Percentiles rank a stretch among this genome's conserved stretches.
phyloP scores from a whole-genome alignment of 2,888 invertebrate species.

The Meandrusa payeni region DNA sequence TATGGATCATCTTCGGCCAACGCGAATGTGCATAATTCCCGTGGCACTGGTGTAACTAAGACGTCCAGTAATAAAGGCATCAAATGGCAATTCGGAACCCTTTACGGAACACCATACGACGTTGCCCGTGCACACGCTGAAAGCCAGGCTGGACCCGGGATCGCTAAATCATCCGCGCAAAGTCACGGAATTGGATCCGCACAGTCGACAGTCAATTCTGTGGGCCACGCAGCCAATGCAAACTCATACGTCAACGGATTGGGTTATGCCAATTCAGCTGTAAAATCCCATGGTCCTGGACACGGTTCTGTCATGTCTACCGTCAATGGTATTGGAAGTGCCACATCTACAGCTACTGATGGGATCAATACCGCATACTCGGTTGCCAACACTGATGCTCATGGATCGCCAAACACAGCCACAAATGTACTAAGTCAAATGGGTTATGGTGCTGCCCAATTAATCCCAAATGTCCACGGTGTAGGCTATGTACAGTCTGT shows the following conservation, averaged over 20 bases:
- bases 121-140: conserved; percentile 37
- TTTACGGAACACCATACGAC: conserved; percentile 46
- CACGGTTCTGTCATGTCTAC: conserved; percentile 35
- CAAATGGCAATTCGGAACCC: conserved; percentile 64
- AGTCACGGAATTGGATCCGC: conserved; percentile 37
- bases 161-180: conserved; percentile 37
- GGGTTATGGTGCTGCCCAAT: conserved; percentile 35
- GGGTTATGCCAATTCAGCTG: conserved; percentile 42
- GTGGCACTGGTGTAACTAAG: conserved; percentile 47
- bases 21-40: conserved; percentile 45
- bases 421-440: conserved; percentile 48
- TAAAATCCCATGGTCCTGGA: conserved; percentile 37
- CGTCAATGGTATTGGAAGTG: conserved; percentile 32
- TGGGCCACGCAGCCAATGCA: conserved; percentile 43
- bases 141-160: conserved; percentile 36
- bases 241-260: conserved; percentile 44
- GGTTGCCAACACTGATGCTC: conserved; percentile 32
- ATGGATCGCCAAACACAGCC: conserved; percentile 43
- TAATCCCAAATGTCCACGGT: conserved; percentile 36
- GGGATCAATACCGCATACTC: conserved; percentile 27
- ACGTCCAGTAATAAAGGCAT: conserved; percentile 43
- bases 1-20: conserved; percentile 49
- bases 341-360: conserved; percentile 26
- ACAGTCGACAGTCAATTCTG: conserved; percentile 42
- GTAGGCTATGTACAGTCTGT: conserved; percentile 29